phyloP scores from a whole-genome alignment of 2,797 vertebrate species.

The Phataginus tetradactyla region DNA sequence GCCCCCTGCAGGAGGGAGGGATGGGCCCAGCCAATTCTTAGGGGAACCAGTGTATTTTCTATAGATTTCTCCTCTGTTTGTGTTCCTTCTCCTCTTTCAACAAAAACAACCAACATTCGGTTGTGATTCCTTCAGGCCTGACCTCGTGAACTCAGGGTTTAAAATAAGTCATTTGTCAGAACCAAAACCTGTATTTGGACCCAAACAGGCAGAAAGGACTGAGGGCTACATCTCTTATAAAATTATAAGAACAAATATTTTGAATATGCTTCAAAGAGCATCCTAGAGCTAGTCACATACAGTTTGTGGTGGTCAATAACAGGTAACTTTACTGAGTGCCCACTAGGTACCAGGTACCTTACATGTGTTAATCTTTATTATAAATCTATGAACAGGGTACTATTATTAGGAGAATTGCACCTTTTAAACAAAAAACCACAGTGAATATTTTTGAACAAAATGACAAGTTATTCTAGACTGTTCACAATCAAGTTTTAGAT shows the following conservation, averaged over 20 bases:
- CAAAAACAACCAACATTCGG: background rate
- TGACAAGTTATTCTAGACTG: background rate
- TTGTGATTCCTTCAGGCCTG: background rate
- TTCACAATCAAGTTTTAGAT: background rate
- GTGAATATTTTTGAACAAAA: constrained; percentile 24
- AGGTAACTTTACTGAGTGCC: background rate
- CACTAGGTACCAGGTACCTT: background rate
- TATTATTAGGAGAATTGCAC: background rate
- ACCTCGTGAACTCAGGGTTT: constrained; percentile 40
- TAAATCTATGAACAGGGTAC: background rate
- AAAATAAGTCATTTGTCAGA: background rate
- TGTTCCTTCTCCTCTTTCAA: constrained; percentile 13
- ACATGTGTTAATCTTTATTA: background rate
- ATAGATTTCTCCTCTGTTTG: background rate
- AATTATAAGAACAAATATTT: constrained; percentile 3
- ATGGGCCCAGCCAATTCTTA: background rate
- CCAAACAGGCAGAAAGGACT: background rate
- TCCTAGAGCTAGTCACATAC: background rate
- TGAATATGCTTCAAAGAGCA: background rate
- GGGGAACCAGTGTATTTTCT: background rate
- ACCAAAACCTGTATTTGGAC: background rate
- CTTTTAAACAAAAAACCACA: background rate
- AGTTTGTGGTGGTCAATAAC: background rate
- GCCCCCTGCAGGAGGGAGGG: background rate
- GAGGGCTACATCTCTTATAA: background rate